Conservation (phyloP, 2,797 vertebrate species). For the Eurystomus glaucurus region DNA sequence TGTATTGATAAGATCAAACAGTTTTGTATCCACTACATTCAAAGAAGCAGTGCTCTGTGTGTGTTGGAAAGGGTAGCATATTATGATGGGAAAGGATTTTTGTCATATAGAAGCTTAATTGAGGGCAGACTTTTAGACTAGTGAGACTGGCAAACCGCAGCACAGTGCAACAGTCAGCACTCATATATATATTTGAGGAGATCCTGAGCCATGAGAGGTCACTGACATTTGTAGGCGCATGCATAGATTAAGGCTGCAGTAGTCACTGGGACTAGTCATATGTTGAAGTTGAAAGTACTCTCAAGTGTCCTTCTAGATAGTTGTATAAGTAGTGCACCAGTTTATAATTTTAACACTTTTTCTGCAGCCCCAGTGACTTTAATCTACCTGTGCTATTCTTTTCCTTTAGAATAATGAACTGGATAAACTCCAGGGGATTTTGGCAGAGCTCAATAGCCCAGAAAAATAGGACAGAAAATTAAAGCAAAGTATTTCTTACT, state of each 20-base stretch:
- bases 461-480: conserved; percentile 59
- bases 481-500: conserved; percentile 31
- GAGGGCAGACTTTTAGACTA: background rate
- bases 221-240: background rate
- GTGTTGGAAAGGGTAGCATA: background rate
- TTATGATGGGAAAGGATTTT: background rate
- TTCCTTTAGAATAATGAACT: conserved; percentile 44
- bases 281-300: background rate
- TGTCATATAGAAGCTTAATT: background rate
- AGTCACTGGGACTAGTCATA: background rate
- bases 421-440: conserved; percentile 34
- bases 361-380: background rate
- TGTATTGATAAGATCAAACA: background rate
- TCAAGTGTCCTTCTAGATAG: background rate
- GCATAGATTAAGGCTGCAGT: background rate
- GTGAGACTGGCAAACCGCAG: background rate
- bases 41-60: background rate
- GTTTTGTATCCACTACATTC: background rate
- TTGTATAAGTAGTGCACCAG: background rate
- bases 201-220: background rate
- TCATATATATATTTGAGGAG: background rate
- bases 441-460: background rate
- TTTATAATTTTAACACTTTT: background rate
- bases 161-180: background rate
- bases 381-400: conserved; percentile 35